Evolutionary conservation across 2,797 vertebrate species (phyloP), one percentile per base, ranked within the genome.

Genomic region (Sebastes hubbsi): DNA sequence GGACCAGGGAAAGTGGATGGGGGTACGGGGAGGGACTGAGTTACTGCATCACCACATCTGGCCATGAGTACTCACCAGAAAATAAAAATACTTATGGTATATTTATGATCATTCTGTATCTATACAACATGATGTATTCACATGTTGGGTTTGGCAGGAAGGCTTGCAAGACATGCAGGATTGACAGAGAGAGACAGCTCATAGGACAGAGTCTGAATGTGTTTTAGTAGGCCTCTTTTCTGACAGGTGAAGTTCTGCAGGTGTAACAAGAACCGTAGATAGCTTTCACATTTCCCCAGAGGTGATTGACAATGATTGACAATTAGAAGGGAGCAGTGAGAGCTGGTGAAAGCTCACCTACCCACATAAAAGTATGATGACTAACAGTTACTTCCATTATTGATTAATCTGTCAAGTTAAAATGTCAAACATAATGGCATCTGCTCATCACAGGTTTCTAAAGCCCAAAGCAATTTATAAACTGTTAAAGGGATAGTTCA

Each of bases 21-120:
- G 80, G 81, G 87, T 81, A 86, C 85, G 83, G 86, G 85, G 66
- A 83, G 87, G 93, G 92, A 93, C 88, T 89, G 89, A 90, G 89
- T 95, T 95, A 95, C 92, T 92, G 87, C 81, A 92, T 91, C 89
- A 92, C 88, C 90, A 90, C 88, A 88, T 72, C 86, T 60, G 83
- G 84, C 69, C 87, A 90, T 87, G 82, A 89, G 83, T 72, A 88
- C 81, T 87, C 87, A 86, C 77, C 82, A 89, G 68, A 86, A 46
- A 87, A 81, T 77, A 87, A 62, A 86, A 69, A 38, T 70, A 72
- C 58, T 59, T 42, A 83, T 77, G 72, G 29, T 71, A 60, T 78
- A 64, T 81, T 83, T 27, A 71, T 89, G 75, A 86, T 85, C 32
- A 87, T 27, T 87, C 16, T 66, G 27, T 49, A 61, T 66, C 60